A percentile compares a stretch with the other conserved stretches of the same genome.
phyloP scores from a whole-genome alignment of 2,888 invertebrate species.

The Halictus ligatus region DNA sequence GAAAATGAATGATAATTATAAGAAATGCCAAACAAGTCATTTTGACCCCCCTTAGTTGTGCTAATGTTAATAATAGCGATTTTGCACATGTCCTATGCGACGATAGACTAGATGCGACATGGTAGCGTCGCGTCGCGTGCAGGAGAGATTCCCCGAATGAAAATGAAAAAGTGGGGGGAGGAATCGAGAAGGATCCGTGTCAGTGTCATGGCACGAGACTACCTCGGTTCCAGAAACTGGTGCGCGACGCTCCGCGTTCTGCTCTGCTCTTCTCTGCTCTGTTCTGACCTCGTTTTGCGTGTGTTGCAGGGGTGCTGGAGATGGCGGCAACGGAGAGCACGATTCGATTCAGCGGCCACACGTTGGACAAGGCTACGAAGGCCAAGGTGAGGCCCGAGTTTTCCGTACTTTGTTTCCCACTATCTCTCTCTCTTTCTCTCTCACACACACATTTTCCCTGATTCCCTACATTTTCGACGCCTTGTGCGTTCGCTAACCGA shows the following conservation, averaged over 20 bases:
- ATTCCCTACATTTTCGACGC: background rate
- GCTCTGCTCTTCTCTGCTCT: background rate
- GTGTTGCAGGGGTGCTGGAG: conserved; percentile 90
- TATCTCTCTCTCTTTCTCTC: background rate
- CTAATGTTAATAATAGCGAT: background rate
- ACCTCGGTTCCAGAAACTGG: conserved; percentile 37
- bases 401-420: conserved; percentile 10
- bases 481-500: background rate
- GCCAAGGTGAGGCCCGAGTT: conserved; percentile 89
- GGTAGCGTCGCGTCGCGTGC: background rate
- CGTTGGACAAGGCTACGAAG: conserved; percentile 99
- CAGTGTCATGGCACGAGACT: conserved; percentile 47
- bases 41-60: too few relatives aligned
- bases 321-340: conserved; percentile 93
- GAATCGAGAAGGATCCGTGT: conserved; percentile 41
- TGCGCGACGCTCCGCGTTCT: conserved; percentile 44
- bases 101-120: background rate
- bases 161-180: background rate
- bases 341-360: conserved; percentile 98
- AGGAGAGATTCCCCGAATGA: background rate
- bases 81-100: background rate
- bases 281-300: conserved; percentile 71
- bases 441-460: background rate
- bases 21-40: too few relatives aligned
- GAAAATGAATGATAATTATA: too few relatives aligned